These are phyloP conservation scores for Diorhabda carinulata DNA, from an alignment of 1,140 invertebrate genomes.

Conservation along the genomic window DNA sequence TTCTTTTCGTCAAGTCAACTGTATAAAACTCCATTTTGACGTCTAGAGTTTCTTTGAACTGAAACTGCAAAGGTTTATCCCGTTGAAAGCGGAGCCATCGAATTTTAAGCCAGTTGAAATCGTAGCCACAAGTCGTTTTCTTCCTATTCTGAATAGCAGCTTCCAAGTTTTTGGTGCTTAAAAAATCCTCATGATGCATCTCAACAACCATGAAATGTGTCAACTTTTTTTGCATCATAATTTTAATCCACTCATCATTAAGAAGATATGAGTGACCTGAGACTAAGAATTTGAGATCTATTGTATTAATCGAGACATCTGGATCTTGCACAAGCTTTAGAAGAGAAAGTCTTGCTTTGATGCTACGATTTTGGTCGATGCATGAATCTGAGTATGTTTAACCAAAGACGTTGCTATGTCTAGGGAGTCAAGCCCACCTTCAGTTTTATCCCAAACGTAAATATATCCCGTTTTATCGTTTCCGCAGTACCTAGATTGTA, in stretches of 20 bases:
- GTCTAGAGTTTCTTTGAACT: conserved; percentile 14
- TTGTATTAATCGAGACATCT: not conserved
- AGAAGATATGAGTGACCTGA: conserved; percentile 15
- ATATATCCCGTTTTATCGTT: conserved; percentile 4
- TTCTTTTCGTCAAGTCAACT: conserved; percentile 4
- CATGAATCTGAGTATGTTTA: conserved; percentile 21
- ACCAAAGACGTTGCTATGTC: conserved; percentile 13
- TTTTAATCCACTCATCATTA: conserved; percentile 23
- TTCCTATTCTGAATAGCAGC: conserved; percentile 26
- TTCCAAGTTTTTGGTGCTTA: conserved; percentile 2
- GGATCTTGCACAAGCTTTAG: conserved; percentile 5
- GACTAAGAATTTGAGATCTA: conserved; percentile 17
- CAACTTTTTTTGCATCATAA: not conserved
- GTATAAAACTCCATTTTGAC: conserved; percentile 1
- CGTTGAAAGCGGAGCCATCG: conserved; percentile 7
- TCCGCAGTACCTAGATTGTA: conserved; percentile 6
- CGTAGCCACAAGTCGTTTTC: conserved; percentile 4
- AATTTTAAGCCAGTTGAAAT: not conserved
- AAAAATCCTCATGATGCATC: conserved; percentile 14
- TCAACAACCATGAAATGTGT: not conserved
- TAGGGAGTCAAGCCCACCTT: conserved; percentile 14
- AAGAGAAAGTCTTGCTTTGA: conserved; percentile 3
- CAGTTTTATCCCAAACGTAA: conserved; percentile 16
- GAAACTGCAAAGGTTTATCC: conserved; percentile 2
- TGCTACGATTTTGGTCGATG: conserved; percentile 20